phyloP scores from a whole-genome alignment of 2,113 vertebrate species.

The Crotophaga sulcirostris region DNA sequence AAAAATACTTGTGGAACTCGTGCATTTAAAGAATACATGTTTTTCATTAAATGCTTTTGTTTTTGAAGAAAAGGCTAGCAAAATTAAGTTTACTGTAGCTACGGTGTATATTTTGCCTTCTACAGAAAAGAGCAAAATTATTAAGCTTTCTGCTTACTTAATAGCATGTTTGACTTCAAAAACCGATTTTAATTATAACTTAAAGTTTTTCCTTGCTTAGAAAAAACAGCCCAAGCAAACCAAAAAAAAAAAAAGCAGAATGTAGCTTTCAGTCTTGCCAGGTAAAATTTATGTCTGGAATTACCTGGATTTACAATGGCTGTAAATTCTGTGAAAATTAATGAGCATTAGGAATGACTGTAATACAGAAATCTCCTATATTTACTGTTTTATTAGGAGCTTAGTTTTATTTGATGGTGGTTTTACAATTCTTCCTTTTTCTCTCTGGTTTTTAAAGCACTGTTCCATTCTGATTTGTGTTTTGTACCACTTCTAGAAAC shows the following conservation, averaged over 20 bases:
- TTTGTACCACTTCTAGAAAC: constrained; percentile 76
- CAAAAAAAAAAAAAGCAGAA: neutral
- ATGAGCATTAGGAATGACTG: neutral
- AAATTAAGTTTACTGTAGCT: neutral
- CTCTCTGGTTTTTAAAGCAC: neutral
- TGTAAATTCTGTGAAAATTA: neutral
- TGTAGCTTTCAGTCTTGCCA: neutral
- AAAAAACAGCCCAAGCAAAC: neutral
- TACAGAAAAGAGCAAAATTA: neutral
- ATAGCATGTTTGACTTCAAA: neutral
- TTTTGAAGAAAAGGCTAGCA: neutral
- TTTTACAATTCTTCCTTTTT: neutral
- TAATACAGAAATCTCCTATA: neutral
- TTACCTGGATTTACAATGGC: neutral
- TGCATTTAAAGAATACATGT: neutral
- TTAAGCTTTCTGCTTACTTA: neutral
- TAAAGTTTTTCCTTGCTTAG: neutral
- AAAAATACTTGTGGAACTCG: neutral
- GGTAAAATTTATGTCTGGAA: neutral
- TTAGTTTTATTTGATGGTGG: neutral
- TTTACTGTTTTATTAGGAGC: neutral
- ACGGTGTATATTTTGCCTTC: neutral
- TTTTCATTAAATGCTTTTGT: neutral
- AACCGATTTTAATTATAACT: neutral
- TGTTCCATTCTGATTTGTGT: neutral